These are phyloP conservation scores for Catharus bicknelli DNA, from an alignment of 2,113 vertebrate species.

Conservation along the genomic window DNA sequence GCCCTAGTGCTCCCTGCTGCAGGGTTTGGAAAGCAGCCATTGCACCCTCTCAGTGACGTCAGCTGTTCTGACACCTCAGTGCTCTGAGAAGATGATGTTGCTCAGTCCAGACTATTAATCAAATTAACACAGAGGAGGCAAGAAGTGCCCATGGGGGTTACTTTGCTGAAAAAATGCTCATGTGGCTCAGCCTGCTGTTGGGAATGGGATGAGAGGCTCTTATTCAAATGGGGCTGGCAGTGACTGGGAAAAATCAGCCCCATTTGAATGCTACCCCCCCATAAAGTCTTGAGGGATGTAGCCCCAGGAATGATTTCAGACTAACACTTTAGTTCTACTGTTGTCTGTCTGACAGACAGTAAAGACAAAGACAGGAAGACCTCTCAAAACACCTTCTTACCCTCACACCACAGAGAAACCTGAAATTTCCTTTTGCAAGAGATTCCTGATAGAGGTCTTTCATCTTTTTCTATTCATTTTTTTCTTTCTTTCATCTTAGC, in stretches of 20 bases:
- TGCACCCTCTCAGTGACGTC: neutral
- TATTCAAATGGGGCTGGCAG: neutral
- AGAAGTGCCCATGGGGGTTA: neutral
- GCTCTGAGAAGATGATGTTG: neutral
- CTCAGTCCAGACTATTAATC: neutral
- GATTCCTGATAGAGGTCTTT: neutral
- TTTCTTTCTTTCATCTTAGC: neutral
- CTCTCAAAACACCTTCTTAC: neutral
- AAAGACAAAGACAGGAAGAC: neutral
- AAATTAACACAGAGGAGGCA: neutral
- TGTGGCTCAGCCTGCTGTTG: neutral
- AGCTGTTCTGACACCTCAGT: neutral
- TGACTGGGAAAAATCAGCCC: neutral
- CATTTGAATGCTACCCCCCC: neutral
- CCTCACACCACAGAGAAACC: neutral
- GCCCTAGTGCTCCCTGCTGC: neutral
- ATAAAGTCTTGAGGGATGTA: neutral
- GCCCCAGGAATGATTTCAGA: neutral
- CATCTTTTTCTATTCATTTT: neutral
- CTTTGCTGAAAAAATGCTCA: neutral
- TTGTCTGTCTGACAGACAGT: neutral
- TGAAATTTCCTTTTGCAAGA: neutral
- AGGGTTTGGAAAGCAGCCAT: neutral
- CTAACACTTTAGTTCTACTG: neutral
- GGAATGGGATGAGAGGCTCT: neutral